Percentiles rank a stretch among this genome's conserved stretches.
phyloP scores from a whole-genome alignment of 2,888 invertebrate genomes.

The Drosophila cognata region DNA sequence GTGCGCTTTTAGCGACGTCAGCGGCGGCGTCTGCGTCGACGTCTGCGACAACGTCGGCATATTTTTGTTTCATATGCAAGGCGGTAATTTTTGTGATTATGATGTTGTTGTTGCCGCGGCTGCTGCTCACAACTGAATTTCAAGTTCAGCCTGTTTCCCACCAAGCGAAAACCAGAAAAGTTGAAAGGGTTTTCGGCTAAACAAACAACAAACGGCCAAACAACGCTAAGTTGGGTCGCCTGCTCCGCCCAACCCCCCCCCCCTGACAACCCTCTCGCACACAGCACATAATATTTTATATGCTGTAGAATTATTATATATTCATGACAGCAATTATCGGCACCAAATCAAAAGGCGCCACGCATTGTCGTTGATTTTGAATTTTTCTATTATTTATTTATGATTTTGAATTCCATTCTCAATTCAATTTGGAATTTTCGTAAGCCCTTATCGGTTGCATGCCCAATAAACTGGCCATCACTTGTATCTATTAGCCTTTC shows the following conservation, averaged over 20 bases:
- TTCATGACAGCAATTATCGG: slow-evolving; percentile 79
- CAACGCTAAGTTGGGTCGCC: slow-evolving; percentile 18
- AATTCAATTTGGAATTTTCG: slow-evolving; percentile 36
- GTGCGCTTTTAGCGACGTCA: slow-evolving; percentile 60
- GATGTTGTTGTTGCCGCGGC: slow-evolving; percentile 57
- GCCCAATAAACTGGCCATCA: slow-evolving; percentile 31
- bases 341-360: slow-evolving; percentile 66
- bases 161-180: slow-evolving; percentile 30
- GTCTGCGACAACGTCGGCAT: slow-evolving; percentile 43
- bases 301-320: slow-evolving; percentile 54
- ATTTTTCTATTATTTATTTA: slow-evolving; percentile 45
- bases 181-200: slow-evolving; percentile 68
- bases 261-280: background rate
- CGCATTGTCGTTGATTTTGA: slow-evolving; percentile 20
- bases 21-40: slow-evolving; percentile 26
- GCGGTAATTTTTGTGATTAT: slow-evolving; percentile 77
- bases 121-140: slow-evolving; percentile 56
- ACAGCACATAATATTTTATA: slow-evolving; percentile 26
- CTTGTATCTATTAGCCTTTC: slow-evolving; percentile 58
- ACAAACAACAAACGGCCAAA: slow-evolving; percentile 38
- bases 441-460: slow-evolving; percentile 46
- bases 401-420: slow-evolving; percentile 24
- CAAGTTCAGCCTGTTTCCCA: slow-evolving; percentile 77
- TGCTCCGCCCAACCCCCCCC: slow-evolving; percentile 14
- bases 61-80: slow-evolving; percentile 80